phyloP scores from a whole-genome alignment of 1,140 invertebrate genomes.

The Catajapyx aquilonaris region DNA sequence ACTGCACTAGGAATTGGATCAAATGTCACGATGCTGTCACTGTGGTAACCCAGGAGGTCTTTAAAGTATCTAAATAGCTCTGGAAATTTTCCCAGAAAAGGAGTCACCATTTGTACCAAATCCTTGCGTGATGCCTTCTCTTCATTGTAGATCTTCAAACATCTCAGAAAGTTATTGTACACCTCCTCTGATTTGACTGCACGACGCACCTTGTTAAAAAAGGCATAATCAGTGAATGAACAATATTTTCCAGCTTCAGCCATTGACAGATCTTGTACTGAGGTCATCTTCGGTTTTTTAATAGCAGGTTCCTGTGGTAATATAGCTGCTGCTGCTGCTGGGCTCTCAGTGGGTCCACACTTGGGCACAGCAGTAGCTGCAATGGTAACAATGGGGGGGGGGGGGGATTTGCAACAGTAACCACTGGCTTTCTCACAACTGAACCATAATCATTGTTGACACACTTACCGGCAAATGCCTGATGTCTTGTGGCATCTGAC shows the following conservation, averaged over 20 bases:
- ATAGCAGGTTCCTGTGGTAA: slow-evolving; percentile 35
- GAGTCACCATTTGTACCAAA: slow-evolving; percentile 62
- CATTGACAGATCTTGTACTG: slow-evolving; percentile 52
- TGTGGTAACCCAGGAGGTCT: slow-evolving; percentile 59
- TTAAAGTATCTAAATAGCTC: slow-evolving; percentile 90
- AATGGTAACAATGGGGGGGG: slow-evolving; percentile 18
- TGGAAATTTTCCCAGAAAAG: slow-evolving; percentile 69
- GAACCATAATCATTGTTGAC: slow-evolving; percentile 33
- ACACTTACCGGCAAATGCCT: slow-evolving; percentile 19
- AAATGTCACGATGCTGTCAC: slow-evolving; percentile 24
- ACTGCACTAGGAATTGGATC: slow-evolving; percentile 39
- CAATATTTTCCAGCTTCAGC: slow-evolving; percentile 82
- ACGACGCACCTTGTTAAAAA: slow-evolving; percentile 86
- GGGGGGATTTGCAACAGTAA: slow-evolving; percentile 25
- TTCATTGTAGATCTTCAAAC: slow-evolving; percentile 77
- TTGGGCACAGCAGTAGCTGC: slow-evolving; percentile 9
- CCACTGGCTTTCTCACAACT: slow-evolving; percentile 31
- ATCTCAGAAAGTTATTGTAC: slow-evolving; percentile 92
- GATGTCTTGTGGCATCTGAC: slow-evolving; percentile 69
- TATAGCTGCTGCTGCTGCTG: slow-evolving; percentile 13
- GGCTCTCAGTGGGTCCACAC: slow-evolving; percentile 10
- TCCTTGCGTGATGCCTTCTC: slow-evolving; percentile 81
- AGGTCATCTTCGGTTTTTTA: slow-evolving; percentile 49
- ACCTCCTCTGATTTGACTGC: slow-evolving; percentile 63
- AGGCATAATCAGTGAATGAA: slow-evolving; percentile 75